Evolutionary conservation across 2,113 vertebrate species (phyloP), one percentile per base, ranked within the genome.

Genomic region (Dermatemys mawii): DNA sequence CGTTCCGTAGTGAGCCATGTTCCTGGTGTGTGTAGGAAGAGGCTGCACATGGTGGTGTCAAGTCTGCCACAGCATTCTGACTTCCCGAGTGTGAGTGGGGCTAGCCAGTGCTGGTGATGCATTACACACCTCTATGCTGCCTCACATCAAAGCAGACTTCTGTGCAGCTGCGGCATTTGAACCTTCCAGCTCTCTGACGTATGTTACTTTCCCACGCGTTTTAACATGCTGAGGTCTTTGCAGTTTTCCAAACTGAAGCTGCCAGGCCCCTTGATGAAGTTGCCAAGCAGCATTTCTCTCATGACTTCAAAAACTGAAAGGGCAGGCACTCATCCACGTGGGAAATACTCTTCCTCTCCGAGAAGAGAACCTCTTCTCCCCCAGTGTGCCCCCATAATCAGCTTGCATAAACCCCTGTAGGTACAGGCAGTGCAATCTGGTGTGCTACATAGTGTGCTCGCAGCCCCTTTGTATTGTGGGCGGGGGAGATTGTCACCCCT

Each of bases 361-460:
- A 89, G 13, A 90, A 93, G 91, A 86, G 94, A 93, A 11, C 63
- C 46, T 14, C 89, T 6, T 44, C 49, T 88, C 84, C 54, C 70
- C 44, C 78, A 22, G 51, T 8, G 51, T 53, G 13, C 29, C 54
- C 70, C 73, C 92, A 81, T 85, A 88, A 81, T 35, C 70, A 81
- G 86, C 87, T 29, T n/a, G 38, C 7, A 2, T 8, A 14, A 76
- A n/a, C 2, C 8, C 35, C 5, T 78, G 86, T 3, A 24, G 9
- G 14, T 22, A 75, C 41, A 89, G 82, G 38, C 80, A 76, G 55
- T 5, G 5, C 8, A 49, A 46, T 38, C 90, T 90, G 92, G 94
- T 95, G 97, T 95, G 80, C 94, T 86, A 83, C 60, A 3, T 8
- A 53, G 86, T 93, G 91, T 96, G 95, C 86, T 81, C 94, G 95